A percentile compares a stretch with the other conserved stretches of the same genome.
Conservation (phyloP, 2,888 invertebrate species). For the Selenia dentaria region DNA sequence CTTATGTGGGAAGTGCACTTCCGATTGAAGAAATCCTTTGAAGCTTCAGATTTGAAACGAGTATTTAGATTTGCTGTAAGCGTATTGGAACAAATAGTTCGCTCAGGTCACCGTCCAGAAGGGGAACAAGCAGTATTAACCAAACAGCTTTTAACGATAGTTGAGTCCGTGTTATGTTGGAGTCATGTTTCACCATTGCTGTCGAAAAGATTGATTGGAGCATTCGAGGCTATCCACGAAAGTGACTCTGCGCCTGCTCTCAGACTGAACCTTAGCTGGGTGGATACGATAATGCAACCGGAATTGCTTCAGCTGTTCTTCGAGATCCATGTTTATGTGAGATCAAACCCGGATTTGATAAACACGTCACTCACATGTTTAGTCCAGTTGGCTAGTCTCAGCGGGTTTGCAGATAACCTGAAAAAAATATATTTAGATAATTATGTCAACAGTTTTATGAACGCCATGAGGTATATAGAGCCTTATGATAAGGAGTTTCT, state of each 20-base stretch:
- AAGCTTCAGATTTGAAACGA: constrained; percentile 90
- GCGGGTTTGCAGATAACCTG: constrained; percentile 63
- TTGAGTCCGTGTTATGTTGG: constrained; percentile 93
- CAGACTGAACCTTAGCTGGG: constrained; percentile 88
- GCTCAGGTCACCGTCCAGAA: constrained; percentile 75
- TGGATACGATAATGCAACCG: constrained; percentile 90
- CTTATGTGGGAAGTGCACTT: constrained; percentile 95
- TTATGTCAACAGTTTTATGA: constrained; percentile 72
- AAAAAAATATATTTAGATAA: constrained; percentile 77
- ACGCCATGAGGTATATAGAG: constrained; percentile 73
- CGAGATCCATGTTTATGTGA: constrained; percentile 92
- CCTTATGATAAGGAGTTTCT: constrained; percentile 73
- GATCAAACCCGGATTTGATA: constrained; percentile 89
- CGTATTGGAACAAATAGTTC: constrained; percentile 71
- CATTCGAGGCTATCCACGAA: constrained; percentile 88
- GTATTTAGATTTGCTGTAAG: constrained; percentile 87
- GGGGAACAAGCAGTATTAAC: constrained; percentile 83
- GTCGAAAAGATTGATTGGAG: constrained; percentile 88
- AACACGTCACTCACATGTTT: constrained; percentile 93
- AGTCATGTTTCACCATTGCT: constrained; percentile 89
- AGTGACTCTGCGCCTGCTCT: constrained; percentile 87
- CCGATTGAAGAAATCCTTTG: constrained; percentile 93
- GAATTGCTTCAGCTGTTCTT: constrained; percentile 91
- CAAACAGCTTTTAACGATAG: constrained; percentile 89
- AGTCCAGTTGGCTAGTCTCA: constrained; percentile 87